Evolutionary conservation across 1,140 invertebrate species (phyloP), one percentile per base, ranked within the genome.

Genomic region (Centruroides vittatus): DNA sequence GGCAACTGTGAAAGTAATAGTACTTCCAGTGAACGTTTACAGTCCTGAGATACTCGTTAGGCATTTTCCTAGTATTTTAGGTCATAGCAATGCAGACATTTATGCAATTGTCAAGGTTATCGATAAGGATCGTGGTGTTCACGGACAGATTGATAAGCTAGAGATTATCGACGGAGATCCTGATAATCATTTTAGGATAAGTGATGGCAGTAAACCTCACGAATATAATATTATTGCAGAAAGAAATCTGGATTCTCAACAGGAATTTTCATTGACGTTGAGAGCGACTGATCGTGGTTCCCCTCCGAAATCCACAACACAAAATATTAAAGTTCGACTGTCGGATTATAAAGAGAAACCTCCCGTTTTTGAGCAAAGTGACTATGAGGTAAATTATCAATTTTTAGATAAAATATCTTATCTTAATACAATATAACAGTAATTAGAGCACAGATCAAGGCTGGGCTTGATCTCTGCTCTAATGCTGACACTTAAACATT

Each of bases 131-230:
- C 74, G 76, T 47, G 92, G 91, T 0, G 47, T 61, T 23, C 67
- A 70, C 51, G 93, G 93, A 1, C 77, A 87, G 67, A 88, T 96
- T 46, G 81, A 81, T 10, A 79, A 78, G 51, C 76, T 97, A n/a
- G 84, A 89, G 66, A 94, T 97, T 61, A 82, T 90, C 5, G 85
- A 86, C 54, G 91, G 90, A 0, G 90, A 93, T 73, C 84, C 88
- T 0, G 84, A 91, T 67, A 86, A 87, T 1, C 84, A 91, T 73
- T 94, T 94, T 72, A 78, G 85, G 12, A 81, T 95, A 34, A 76
- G 69, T 35, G 67, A 68, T 23, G 59, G 58, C 3, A 55, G 57
- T 5, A 64, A 65, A 36, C 34, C 62, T 3, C 60, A 65, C 35
- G 76, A 79, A 66, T 81, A 75, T 67, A 75, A 76, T 58, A 72